Percentiles rank a stretch among this genome's conserved stretches.
Evolutionary conservation across 2,797 vertebrate species (phyloP).

Genomic region (Hippoglossus hippoglossus): DNA sequence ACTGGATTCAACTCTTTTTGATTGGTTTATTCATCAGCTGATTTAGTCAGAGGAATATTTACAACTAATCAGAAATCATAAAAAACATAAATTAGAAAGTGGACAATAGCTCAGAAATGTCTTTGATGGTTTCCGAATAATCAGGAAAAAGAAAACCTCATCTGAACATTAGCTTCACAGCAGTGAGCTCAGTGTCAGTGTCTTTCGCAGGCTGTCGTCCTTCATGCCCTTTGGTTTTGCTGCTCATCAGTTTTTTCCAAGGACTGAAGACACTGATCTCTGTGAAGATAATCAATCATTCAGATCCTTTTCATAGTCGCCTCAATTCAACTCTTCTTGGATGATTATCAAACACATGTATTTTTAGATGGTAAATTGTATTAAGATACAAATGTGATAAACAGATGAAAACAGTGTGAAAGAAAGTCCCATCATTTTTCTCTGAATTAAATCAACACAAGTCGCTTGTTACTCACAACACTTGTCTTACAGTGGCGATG

Average conservation of each 20-base stretch:
- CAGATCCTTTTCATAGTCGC: not conserved
- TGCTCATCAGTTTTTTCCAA: slow-evolving; percentile 5
- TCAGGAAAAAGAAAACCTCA: too few relatives aligned
- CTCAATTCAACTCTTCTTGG: slow-evolving; percentile 3
- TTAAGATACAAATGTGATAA: slow-evolving; percentile 17
- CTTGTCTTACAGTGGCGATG: not conserved
- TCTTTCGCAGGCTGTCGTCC: not conserved
- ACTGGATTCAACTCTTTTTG: not conserved
- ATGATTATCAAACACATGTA: slow-evolving; percentile 10
- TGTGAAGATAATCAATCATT: not conserved
- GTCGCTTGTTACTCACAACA: not conserved
- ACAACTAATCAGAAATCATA: too few relatives aligned
- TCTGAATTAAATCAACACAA: not conserved
- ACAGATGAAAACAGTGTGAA: not conserved
- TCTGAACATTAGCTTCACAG: not conserved
- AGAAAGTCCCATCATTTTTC: not conserved
- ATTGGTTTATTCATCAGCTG: not conserved
- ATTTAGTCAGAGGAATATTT: not conserved
- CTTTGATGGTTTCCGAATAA: too few relatives aligned
- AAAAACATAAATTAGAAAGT: too few relatives aligned
- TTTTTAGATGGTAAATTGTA: not conserved
- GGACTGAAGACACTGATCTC: not conserved
- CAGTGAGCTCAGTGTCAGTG: not conserved
- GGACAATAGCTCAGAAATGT: too few relatives aligned
- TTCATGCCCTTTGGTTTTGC: slow-evolving; percentile 5